Conservation (phyloP, 1,140 invertebrate species). For the silkworm (Bombyx mori) region DNA sequence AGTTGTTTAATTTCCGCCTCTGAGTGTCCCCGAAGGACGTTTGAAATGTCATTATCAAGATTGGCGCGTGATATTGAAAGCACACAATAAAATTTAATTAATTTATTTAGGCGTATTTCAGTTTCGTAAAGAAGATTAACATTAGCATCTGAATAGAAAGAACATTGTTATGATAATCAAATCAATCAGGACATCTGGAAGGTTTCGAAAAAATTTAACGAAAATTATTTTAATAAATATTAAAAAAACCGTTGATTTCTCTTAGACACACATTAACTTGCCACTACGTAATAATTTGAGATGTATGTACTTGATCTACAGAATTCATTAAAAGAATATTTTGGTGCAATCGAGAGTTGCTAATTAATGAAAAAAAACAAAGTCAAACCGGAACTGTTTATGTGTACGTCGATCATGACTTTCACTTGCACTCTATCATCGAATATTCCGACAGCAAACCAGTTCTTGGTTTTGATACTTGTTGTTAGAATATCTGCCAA, state of each 20-base stretch:
- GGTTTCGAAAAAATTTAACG: too few relatives aligned
- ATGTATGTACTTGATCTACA: too few relatives aligned
- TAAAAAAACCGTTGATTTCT: too few relatives aligned
- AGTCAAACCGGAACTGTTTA: constrained; percentile 55
- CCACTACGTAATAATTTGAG: too few relatives aligned
- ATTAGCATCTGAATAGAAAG: too few relatives aligned
- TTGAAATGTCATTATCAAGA: constrained; percentile 33
- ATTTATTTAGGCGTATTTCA: neutral
- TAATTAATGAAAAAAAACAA: constrained; percentile 40
- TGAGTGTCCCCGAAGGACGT: constrained; percentile 44
- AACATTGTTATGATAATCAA: too few relatives aligned
- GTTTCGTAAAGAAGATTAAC: neutral
- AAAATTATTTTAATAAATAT: too few relatives aligned
- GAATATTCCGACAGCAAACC: constrained; percentile 59
- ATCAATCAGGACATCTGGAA: too few relatives aligned
- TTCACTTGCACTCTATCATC: constrained; percentile 66
- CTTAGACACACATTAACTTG: too few relatives aligned
- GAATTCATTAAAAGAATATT: too few relatives aligned
- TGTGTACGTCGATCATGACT: constrained; percentile 55
- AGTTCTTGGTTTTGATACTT: constrained; percentile 40
- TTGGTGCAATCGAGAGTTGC: constrained; percentile 9
- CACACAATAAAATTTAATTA: neutral
- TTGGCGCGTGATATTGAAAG: constrained; percentile 16
- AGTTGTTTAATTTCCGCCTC: constrained; percentile 55
- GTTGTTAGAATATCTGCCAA: constrained; percentile 29